Base-by-base conservation (phyloP, 2,113 vertebrate genomes). In the Tetraodon nigroviridis region DNA sequence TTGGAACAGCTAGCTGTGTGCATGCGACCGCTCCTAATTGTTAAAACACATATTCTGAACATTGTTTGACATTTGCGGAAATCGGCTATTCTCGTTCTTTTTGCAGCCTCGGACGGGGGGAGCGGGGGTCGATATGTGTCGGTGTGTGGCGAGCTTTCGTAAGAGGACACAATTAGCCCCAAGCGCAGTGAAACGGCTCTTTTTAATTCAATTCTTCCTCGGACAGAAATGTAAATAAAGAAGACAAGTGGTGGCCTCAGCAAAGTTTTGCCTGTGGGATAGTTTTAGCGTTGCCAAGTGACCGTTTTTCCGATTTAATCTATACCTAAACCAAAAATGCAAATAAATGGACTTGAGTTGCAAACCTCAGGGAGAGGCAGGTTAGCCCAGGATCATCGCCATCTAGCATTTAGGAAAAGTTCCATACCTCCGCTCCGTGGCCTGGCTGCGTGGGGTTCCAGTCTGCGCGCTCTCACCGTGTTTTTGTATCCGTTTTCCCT, bases 61-160 rank as follows among this genome's bases (percentile, higher is more conserved):
- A 17, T 61, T 44, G 17, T 50, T 54, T 52, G 51, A 59, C 29
- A 18, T 47, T 64, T 70, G 42, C 16, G 29, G 42, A 56, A 55
- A 27, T 52, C 14, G 8, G 46, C 21, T 60, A 37, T 51, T 61
- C 15, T 17, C 32, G 44, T 22, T 49, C 13, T 14, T 54, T 37
- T n/a, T 20, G 45, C 51, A 32, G 46, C 15, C 15, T 44, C 32
- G 17, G 29, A 40, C 19, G 49, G 27, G 13, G 20, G 13, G 22
- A 62, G 49, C 20, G 13, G 20, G 13, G 22, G 58, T 67, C 32
- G 2, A 64, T 58, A 24, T 16, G 55, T 27, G 46, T 27, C 17
- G 41, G 41, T 53, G 41, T 12, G 21, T 15, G 21, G 10, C 18
- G 54, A 27, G 41, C 27, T 14, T 8, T 11, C 29, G 53, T 4